Base-by-base conservation (phyloP, 2,113 vertebrate species). In the Corynorhinus townsendii region DNA sequence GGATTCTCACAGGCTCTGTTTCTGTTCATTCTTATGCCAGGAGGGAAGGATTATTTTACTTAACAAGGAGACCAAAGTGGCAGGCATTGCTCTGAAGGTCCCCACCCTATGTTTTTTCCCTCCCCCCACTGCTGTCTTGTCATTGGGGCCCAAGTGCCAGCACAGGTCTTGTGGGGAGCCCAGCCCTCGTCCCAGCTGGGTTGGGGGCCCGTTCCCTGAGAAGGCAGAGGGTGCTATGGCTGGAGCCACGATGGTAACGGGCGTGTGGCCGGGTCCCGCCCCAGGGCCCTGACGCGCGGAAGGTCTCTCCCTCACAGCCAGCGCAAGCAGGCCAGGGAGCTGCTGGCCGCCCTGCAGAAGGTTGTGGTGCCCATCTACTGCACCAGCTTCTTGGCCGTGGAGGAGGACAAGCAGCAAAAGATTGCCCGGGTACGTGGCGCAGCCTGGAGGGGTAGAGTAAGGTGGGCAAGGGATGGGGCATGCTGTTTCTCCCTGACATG, bases 351-450 rank as follows among this genome's bases (percentile, higher is more conserved):
- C 1, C 96, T 99, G n/a, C 99, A 99, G 97, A 99, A 99, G 96
- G 99, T 99, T 28, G 99, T 99, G 71, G 99, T 99, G 84, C 99
- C 99, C 80, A 99, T 99, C 93, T 99, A 99, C 97, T 99, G 99
- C 96, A 99, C 99, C 96, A 99, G 99, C 97, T 99, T 99, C 93
- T 97, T 99, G 87, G 99, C 99, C 0, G 99, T 99, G 93, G 99
- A 99, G 96, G 99, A 99, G 80, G 99, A 99, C 95, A 99, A 99
- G 87, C 99, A 99, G 93, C 99, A 99, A 98, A 99, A 99, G 96
- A 99, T 99, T 22, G 99, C 99, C 52, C 97, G 99, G 98, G 99
- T 99, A 96, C 87, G 96, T 92, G 64, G 20, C 24, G 24, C 17
- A 1, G 76, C 38, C 3, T 0, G 33, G 5, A 1, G 8, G 7